Evolutionary conservation across 2,888 invertebrate species (phyloP), one percentile per base, ranked within the genome.

Genomic region (Idaea straminata): DNA sequence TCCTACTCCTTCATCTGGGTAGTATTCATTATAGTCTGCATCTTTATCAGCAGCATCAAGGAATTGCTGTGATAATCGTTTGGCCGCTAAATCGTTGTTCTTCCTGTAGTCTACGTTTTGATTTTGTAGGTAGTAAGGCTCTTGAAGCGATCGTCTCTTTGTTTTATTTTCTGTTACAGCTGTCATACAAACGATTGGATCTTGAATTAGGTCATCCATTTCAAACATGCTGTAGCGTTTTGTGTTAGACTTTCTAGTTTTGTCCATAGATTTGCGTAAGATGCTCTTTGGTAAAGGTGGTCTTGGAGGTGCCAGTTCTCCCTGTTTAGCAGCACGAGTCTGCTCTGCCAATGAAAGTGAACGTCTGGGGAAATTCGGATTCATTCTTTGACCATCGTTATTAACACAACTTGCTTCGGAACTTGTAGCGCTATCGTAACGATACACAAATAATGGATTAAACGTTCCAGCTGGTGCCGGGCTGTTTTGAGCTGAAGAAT

Each of bases 161-260:
- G 89, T 92, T 85, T 86, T 95, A 78, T 83, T 91, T 83, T 90
- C 93, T 62, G 81, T 93, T 75, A 86, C 90, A 81, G 80, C 91
- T 80, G 83, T 89, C 84, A 87, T 88, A 62, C 91, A 92, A 25
- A 85, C 84, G 35, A 89, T 71, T 7, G 89, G 88, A 76, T 94
- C 94, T 83, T 91, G 90, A 62, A 91, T 78, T 61, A 94, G 91
- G 66, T 94, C 93, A 69, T 94, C 95, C 92, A 95, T 94, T 85
- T 97, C 97, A 78, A 96, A 96, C 96, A 97, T 96, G 79, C 97
- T 97, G 82, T 96, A 96, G 60, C 97, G 94, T 85, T 95, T 95
- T 15, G 92, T 83, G 74, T 84, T 88, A 59, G 92, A 89, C 76
- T 92, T 93, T 34, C 92, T 88, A 69, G 93, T 92, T 81, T 94